These are phyloP conservation scores for Oscheius onirici DNA, from an alignment of 2,888 invertebrate genomes.

Conservation along the genomic window DNA sequence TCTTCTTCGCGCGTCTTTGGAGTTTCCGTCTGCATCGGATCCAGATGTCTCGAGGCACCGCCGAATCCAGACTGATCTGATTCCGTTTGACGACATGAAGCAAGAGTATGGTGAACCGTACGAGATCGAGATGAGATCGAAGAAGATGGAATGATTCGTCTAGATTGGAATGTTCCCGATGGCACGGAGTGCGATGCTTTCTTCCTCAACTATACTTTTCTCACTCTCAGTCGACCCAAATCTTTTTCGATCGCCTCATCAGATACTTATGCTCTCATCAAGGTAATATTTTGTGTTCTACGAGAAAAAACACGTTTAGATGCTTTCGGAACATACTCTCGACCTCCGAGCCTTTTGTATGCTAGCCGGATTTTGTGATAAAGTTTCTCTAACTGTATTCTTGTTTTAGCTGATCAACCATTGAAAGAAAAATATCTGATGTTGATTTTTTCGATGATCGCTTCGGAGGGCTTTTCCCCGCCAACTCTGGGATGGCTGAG, in stretches of 20 bases:
- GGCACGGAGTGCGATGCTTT: constrained; percentile 65
- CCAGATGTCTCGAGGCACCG: constrained; percentile 53
- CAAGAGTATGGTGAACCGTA: constrained; percentile 51
- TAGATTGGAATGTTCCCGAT: constrained; percentile 66
- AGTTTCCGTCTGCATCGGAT: constrained; percentile 62
- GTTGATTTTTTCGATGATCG: no score
- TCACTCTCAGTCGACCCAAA: constrained; percentile 48
- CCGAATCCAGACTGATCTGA: constrained; percentile 36
- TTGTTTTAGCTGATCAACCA: no score
- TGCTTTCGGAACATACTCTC: constrained; percentile 63
- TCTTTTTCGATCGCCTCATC: constrained; percentile 55
- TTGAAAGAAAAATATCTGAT: no score
- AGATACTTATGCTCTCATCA: constrained; percentile 47
- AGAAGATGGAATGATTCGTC: constrained; percentile 39
- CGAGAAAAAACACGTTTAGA: constrained; percentile 38
- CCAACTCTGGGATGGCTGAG: no score
- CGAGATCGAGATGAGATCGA: constrained; percentile 39
- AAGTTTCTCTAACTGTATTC: no score
- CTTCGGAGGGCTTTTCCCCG: no score
- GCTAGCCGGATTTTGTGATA: constrained; percentile 59
- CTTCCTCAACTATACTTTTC: constrained; percentile 65
- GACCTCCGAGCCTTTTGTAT: constrained; percentile 67
- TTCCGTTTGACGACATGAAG: constrained; percentile 37
- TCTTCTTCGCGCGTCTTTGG: constrained; percentile 54
- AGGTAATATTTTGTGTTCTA: no score